Evolutionary conservation across 2,113 vertebrate genomes (phyloP).

Genomic region (Serinus canaria): DNA sequence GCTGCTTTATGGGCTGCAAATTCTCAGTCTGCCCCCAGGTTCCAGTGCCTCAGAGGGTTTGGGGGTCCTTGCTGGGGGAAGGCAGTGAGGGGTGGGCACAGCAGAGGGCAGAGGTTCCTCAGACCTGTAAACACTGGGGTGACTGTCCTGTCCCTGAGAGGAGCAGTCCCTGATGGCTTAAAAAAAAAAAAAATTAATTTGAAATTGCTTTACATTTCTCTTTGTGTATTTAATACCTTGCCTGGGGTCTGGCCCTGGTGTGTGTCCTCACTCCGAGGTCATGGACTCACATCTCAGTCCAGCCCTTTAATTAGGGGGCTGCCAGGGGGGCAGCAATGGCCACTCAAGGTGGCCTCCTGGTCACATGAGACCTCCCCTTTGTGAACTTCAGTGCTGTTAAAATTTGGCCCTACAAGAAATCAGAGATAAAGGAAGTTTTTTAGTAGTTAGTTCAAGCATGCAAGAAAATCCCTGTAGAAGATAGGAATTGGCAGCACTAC

Average conservation of each 20-base stretch:
- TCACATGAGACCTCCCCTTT: not conserved
- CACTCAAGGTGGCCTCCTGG: not conserved
- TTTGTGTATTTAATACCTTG: not conserved
- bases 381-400: not conserved
- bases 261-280: not conserved
- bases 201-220: not conserved
- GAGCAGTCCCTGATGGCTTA: not conserved
- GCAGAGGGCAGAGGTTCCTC: not conserved
- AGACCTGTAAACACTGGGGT: not conserved
- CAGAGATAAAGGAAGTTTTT: not conserved
- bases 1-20: not conserved
- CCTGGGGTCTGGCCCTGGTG: not conserved
- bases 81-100: not conserved
- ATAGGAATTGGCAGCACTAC: constrained; percentile 2
- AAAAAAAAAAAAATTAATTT: not conserved
- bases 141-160: not conserved
- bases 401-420: not conserved
- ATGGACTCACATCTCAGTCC: not conserved
- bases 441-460: not conserved
- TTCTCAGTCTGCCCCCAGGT: not conserved
- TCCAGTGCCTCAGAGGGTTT: not conserved
- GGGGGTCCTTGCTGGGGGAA: not conserved
- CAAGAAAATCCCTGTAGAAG: constrained; percentile 15
- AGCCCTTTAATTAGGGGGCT: not conserved
- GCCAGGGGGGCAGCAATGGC: not conserved